Base-by-base conservation (phyloP, 2,113 vertebrate species). In the Oostethus manadensis region DNA sequence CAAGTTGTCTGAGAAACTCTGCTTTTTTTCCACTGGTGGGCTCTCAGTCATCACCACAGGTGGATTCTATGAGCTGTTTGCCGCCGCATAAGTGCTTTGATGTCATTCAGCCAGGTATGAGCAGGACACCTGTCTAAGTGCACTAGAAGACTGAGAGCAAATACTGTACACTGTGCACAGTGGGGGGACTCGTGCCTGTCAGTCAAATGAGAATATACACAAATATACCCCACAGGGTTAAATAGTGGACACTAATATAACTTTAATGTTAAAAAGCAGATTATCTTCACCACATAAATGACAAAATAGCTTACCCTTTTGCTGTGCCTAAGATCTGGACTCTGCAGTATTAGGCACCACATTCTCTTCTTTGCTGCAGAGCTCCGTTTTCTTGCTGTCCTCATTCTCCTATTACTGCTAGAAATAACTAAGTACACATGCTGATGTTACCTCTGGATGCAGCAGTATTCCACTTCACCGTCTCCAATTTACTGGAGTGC, bases 71-170 rank as follows among this genome's bases (percentile, higher is more conserved):
- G 33, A 54, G 55, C 13, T 48, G 15, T 14, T 22, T 56, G 50
- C n/a, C 49, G 42, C 1, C 14, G 7, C 33, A 4, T 49, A 15
- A 33, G n/a, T 8, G 11, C 26, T 40, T 6, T 71, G 68, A 75
- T 50, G 23, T 70, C 51, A 84, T 43, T 56, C 58, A 60, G 8
- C 8, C 5, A 8, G 43, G 18, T 17, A 17, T 60, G 16, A 44
- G 29, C 23, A 47, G 47, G 44, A 16, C 26, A 1, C 18, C 53
- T 40, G 53, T 21, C 53, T 55, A 33, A 5, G 10, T 38, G 38
- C 38, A 42, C 38, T 3, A 14, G 11, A 42, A 13, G 38, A 11
- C 38, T 40, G 38, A 40, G 53, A 55, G 33, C 29, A 29, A 55
- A 40, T 14, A n/a, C n/a, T n/a, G n/a, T n/a, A 14, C 53, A 21